Percentiles rank a stretch among this genome's conserved stretches.
phyloP scores from a whole-genome alignment of 1,140 invertebrate genomes.

The Anoplophora glabripennis region DNA sequence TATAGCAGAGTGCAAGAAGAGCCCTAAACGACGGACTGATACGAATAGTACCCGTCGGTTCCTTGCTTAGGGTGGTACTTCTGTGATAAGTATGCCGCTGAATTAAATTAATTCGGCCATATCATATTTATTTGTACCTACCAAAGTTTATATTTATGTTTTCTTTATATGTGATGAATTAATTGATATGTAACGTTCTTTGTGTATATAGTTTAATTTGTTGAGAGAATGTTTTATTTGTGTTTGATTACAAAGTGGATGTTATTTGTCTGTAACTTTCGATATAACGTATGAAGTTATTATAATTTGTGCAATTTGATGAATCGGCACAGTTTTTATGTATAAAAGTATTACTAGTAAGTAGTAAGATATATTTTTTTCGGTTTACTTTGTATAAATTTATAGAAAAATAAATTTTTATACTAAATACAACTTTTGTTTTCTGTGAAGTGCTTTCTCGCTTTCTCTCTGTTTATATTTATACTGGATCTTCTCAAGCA shows the following conservation, averaged over 20 bases:
- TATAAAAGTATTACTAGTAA: slow-evolving; percentile 16
- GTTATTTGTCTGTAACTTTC: slow-evolving; percentile 2
- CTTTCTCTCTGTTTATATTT: no score
- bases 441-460: no score
- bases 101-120: background rate
- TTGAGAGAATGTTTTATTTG: background rate
- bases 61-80: background rate
- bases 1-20: background rate
- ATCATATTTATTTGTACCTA: slow-evolving; percentile 5
- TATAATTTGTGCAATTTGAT: slow-evolving; percentile 8
- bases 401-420: slow-evolving; percentile 17
- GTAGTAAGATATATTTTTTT: slow-evolving; percentile 14
- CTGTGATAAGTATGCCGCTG: background rate
- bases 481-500: no score
- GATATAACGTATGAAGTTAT: background rate
- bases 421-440: background rate
- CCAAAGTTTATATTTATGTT: slow-evolving; percentile 13
- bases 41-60: background rate
- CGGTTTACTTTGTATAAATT: slow-evolving; percentile 18
- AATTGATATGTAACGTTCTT: background rate
- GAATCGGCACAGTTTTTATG: slow-evolving; percentile 6
- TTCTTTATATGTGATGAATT: slow-evolving; percentile 9
- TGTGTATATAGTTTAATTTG: slow-evolving; percentile 2
- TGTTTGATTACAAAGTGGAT: background rate
- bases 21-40: background rate